Evolutionary conservation across 1,140 invertebrate species (phyloP), one percentile per base, ranked within the genome.

Genomic region (Brachionus manjavacas): DNA sequence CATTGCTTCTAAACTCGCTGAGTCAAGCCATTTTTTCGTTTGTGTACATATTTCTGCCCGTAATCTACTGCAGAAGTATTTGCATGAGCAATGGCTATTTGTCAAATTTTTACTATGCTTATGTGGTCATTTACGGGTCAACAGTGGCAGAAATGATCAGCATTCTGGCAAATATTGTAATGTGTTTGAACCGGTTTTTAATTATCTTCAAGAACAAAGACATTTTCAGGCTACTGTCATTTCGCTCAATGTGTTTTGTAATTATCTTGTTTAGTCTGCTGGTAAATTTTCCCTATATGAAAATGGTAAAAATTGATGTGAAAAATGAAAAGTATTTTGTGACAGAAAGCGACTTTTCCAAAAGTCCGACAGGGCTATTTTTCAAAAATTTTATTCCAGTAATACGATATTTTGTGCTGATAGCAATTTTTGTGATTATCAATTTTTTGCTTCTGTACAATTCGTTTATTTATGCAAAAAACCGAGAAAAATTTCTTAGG

Each of bases 191-290:
- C 25, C n/a, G 72, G 12, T 76, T 43, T 76, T 23, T 76, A 12
- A 76, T 76, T 14, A 76, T 76, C 23, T 76, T 76, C 20, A 76
- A 76, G 20, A 49, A 76, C n/a, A 76, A 49, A 76, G 46, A 46
- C 25, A 49, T 25, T 23, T 76, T 49, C 20, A 76, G 41, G 28
- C 4, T 76, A 0, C 3, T 76, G 7, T 25, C 41, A 12, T 76
- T 76, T 49, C 39, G 43, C 4, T 46, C 23, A 14, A 49, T 49
- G 8, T 76, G 72, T 25, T 4, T 76, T 12, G 9, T 76, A 16
- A 25, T 49, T 25, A 52, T 76, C 43, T 49, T 46, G 25, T 49
- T 76, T 49, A 12, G 72, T 46, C 25, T 49, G 4, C 4, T 76
- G 4, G 43, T 76, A 25, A 76, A 76, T 35, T 49, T 49, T 3